A percentile compares a stretch with the other conserved stretches of the same genome.
phyloP scores from a whole-genome alignment of 2,888 invertebrate genomes.

The Epinotia bilunana region DNA sequence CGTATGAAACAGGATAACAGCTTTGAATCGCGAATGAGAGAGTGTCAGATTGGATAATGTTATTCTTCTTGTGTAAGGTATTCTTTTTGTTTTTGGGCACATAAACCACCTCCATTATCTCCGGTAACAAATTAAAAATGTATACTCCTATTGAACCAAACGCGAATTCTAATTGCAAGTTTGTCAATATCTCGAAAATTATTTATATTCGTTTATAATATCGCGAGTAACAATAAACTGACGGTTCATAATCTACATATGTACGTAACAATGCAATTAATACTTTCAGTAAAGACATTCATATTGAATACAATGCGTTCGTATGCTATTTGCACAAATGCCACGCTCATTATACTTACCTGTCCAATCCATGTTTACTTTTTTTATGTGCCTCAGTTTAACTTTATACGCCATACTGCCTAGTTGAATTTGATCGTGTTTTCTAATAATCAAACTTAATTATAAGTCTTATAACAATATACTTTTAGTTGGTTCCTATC shows the following conservation, averaged over 20 bases:
- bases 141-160: too few relatives aligned
- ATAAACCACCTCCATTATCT: too few relatives aligned
- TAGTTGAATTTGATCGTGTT: not conserved
- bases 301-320: slow-evolving; percentile 12
- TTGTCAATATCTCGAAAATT: too few relatives aligned
- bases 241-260: not conserved
- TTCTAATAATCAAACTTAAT: not conserved
- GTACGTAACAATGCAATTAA: slow-evolving; percentile 13
- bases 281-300: slow-evolving; percentile 18
- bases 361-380: slow-evolving; percentile 29
- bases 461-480: not conserved
- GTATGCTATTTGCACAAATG: slow-evolving; percentile 43
- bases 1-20: slow-evolving; percentile 22
- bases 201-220: too few relatives aligned
- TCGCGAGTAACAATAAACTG: too few relatives aligned
- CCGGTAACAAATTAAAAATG: too few relatives aligned
- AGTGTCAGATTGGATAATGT: not conserved
- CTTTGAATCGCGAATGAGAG: slow-evolving; percentile 12
- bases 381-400: slow-evolving; percentile 30
- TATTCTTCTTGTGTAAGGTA: too few relatives aligned
- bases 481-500: not conserved
- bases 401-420: slow-evolving; percentile 16
- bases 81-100: too few relatives aligned
- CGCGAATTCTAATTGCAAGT: too few relatives aligned
- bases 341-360: slow-evolving; percentile 18